A percentile compares a stretch with the other conserved stretches of the same genome.
Conservation (phyloP, 1,140 invertebrate genomes). For the Penaeus indicus region DNA sequence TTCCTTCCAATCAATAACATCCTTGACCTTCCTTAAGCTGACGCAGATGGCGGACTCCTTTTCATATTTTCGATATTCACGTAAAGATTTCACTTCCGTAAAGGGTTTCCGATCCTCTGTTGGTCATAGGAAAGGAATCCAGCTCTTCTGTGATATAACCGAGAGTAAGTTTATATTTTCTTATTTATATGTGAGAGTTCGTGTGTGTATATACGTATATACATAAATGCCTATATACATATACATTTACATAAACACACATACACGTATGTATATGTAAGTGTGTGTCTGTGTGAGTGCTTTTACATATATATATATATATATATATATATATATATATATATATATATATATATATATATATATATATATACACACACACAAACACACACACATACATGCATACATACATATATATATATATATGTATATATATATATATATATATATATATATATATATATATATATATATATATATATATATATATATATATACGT, state of each 20-base stretch:
- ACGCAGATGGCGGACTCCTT: no score
- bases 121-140: no score
- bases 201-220: no score
- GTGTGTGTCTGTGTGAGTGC: not conserved
- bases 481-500: slow-evolving; percentile 6
- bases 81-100: no score
- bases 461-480: not conserved
- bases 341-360: not conserved
- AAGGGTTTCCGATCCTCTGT: no score
- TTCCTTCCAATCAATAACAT: no score
- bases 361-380: not conserved
- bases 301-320: not conserved
- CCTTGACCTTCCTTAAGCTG: no score
- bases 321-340: not conserved
- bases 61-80: no score
- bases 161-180: no score
- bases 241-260: not conserved
- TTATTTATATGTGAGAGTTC: no score
- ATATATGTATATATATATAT: not conserved
- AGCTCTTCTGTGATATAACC: no score
- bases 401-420: not conserved
- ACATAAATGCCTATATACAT: not conserved
- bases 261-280: not conserved
- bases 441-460: slow-evolving; percentile 17
- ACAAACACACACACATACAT: not conserved